Base-by-base conservation (phyloP, 1,140 invertebrate genomes). In the Platorchestia sp. region DNA sequence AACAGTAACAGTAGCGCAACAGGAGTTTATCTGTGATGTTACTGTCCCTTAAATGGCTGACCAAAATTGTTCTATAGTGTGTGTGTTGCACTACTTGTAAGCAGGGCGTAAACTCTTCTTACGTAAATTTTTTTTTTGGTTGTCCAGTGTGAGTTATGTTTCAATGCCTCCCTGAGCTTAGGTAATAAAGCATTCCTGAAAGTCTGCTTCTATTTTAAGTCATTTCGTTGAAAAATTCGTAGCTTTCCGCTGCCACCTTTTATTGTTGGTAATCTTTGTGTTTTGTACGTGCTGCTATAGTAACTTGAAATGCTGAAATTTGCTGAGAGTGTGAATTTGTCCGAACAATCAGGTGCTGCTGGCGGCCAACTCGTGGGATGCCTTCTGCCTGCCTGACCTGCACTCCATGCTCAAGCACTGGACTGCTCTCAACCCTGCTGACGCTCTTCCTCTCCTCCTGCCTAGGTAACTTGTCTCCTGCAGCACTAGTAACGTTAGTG, bases 301-400 rank as follows among this genome's bases (percentile, higher is more conserved):
- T 75, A 75, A 75, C 14, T 75, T 75, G 59, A 75, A 27, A 3
- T 75, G 59, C 27, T 1, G 36, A 27, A 75, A 27, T 10, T 75
- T 75, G 27, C 36, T 22, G 10, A 75, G 59, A 75, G 59, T 14
- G 36, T 75, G 59, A 36, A 14, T 75, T 14, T 75, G 59, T 75
- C 6, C 19, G 47, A n/a, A n/a, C n/a, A n/a, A 7, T 51, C 44
- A 93, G 91, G 91, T 99, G 41, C 97, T 99, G 95, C 97, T 99
- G 96, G 98, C 99, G 0, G 98, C 99, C 51, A 98, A 98, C 95
- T 98, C 98, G 96, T 99, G 99, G 99, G 98, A 99, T 97, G 98
- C 98, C 97, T 98, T 98, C 0, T 98, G 98, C 97, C 97, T 99
- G 41, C 98, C 98, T 1, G 99, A 99, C 97, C 98, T 99, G 51